Conservation (phyloP, 2,888 invertebrate genomes). For the Entomobrya proxima region DNA sequence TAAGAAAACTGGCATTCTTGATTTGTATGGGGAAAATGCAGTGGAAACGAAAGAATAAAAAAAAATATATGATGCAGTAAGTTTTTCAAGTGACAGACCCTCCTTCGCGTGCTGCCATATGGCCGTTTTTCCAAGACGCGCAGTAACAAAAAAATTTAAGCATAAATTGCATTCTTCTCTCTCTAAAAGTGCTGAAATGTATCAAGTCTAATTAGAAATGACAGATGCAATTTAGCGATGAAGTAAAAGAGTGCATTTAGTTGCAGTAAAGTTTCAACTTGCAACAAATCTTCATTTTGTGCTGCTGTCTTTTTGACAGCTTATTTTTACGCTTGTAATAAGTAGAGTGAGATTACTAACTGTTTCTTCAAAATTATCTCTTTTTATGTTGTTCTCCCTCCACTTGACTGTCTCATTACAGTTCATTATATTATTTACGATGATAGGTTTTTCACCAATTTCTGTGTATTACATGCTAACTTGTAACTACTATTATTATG, state of each 20-base stretch:
- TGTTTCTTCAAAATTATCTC: constrained; percentile 1
- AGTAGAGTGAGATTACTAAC: not conserved
- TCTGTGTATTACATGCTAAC: too few relatives aligned
- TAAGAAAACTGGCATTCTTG: constrained; percentile 44
- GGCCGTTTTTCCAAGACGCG: not conserved
- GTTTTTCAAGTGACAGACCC: not conserved
- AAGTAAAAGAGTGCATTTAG: constrained; percentile 8
- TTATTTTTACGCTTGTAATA: not conserved
- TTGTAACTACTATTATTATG: too few relatives aligned
- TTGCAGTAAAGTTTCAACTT: not conserved
- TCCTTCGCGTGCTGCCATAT: too few relatives aligned
- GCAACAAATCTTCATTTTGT: constrained; percentile 7
- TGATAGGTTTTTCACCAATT: too few relatives aligned
- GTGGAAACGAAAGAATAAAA: constrained; percentile 1
- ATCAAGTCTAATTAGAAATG: constrained; percentile 9
- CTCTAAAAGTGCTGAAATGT: not conserved
- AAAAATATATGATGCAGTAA: too few relatives aligned
- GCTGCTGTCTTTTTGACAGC: not conserved
- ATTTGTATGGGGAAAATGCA: constrained; percentile 21
- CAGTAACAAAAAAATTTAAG: not conserved
- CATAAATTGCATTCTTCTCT: not conserved
- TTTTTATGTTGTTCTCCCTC: too few relatives aligned
- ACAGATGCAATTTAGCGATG: constrained; percentile 15
- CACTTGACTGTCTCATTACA: too few relatives aligned
- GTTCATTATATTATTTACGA: too few relatives aligned